Percentiles rank a stretch among this genome's conserved stretches.
Evolutionary conservation across 1,140 invertebrate species (phyloP).

Genomic region (Dreissena rostriformis): DNA sequence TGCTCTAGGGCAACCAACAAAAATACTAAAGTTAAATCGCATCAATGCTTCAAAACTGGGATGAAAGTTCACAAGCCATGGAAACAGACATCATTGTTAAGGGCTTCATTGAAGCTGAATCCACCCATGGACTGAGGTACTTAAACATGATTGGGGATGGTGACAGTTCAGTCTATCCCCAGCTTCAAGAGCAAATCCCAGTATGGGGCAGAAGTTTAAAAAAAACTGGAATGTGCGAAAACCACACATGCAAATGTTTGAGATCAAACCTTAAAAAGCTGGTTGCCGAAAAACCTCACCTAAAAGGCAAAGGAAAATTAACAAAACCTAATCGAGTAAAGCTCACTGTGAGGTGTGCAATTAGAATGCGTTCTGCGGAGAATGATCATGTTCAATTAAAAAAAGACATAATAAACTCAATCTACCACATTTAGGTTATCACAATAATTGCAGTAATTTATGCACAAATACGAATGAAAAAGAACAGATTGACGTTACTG

Average conservation of each 20-base stretch:
- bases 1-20: slow-evolving; percentile 60
- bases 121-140: slow-evolving; percentile 79
- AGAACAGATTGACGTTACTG: not conserved
- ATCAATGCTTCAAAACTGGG: slow-evolving; percentile 71
- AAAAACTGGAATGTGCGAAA: slow-evolving; percentile 79
- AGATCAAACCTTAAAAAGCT: slow-evolving; percentile 65
- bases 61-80: slow-evolving; percentile 79
- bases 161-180: slow-evolving; percentile 80
- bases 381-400: too few relatives aligned
- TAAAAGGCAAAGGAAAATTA: slow-evolving; percentile 24
- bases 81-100: slow-evolving; percentile 80
- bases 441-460: too few relatives aligned
- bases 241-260: slow-evolving; percentile 77
- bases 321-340: not conserved
- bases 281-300: slow-evolving; percentile 38
- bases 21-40: slow-evolving; percentile 13
- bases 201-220: slow-evolving; percentile 71
- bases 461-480: slow-evolving; percentile 13
- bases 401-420: not conserved
- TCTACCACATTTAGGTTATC: too few relatives aligned
- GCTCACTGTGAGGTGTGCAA: slow-evolving; percentile 34
- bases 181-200: too few relatives aligned
- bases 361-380: slow-evolving; percentile 9
- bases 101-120: slow-evolving; percentile 77
- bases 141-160: slow-evolving; percentile 80